Percentiles rank a stretch among this genome's conserved stretches.
Conservation (phyloP, 1,140 invertebrate genomes). For the Homarus americanus region DNA sequence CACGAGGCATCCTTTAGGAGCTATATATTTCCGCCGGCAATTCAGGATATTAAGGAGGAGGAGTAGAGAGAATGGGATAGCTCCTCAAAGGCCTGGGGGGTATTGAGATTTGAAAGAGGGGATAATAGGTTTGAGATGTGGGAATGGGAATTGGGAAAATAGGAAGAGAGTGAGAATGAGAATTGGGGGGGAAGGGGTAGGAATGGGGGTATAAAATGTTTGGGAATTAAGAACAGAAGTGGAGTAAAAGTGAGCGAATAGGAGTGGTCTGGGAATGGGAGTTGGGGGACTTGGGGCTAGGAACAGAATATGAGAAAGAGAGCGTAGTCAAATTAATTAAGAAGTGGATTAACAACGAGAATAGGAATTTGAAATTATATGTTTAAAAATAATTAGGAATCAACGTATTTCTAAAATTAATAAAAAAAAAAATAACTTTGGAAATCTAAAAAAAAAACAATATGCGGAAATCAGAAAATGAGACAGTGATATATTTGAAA, state of each 20-base stretch:
- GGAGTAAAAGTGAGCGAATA: neutral
- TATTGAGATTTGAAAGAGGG: conserved; percentile 58
- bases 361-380: too few species aligned
- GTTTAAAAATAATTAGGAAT: too few species aligned
- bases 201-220: neutral
- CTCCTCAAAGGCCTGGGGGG: conserved; percentile 36
- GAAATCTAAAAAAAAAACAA: too few species aligned
- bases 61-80: conserved; percentile 12
- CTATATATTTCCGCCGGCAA: conserved; percentile 42
- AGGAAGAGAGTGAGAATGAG: neutral
- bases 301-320: too few species aligned
- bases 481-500: too few species aligned
- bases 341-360: too few species aligned
- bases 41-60: conserved; percentile 55
- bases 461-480: too few species aligned
- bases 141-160: conserved; percentile 22
- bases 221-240: neutral
- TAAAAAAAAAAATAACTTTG: too few species aligned
- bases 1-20: conserved; percentile 44
- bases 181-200: neutral
- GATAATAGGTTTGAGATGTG: conserved; percentile 53
- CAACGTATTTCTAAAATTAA: too few species aligned
- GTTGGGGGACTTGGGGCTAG: too few species aligned
- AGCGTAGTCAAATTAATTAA: too few species aligned
- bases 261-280: too few species aligned